These are phyloP conservation scores for Pangasius larnaudii DNA, from an alignment of 2,797 vertebrate species.

Conservation along the genomic window DNA sequence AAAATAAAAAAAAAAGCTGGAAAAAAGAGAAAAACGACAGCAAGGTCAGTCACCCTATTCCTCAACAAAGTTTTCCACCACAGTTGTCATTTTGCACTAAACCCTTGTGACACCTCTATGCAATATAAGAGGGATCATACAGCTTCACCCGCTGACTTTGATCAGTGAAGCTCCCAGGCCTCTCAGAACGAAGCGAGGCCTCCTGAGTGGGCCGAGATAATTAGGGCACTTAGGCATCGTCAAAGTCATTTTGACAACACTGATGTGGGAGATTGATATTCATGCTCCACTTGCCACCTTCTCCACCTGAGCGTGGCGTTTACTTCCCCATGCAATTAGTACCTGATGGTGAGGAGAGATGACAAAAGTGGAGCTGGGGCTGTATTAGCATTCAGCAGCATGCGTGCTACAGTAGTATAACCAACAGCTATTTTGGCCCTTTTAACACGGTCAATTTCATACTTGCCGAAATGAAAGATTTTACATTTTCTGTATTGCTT, in stretches of 20 bases:
- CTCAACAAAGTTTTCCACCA: slow-evolving; percentile 8
- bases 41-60: slow-evolving; percentile 15
- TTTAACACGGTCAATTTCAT: slow-evolving; percentile 48
- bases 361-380: slow-evolving; percentile 37
- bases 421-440: slow-evolving; percentile 39
- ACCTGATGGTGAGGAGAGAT: slow-evolving; percentile 64
- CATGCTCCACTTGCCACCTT: slow-evolving; percentile 78
- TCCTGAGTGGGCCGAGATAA: slow-evolving; percentile 65
- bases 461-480: slow-evolving; percentile 21
- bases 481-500: slow-evolving; percentile 18
- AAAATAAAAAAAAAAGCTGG: not conserved
- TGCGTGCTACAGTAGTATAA: slow-evolving; percentile 6
- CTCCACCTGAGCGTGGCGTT: slow-evolving; percentile 78
- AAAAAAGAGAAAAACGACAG: slow-evolving; percentile 16
- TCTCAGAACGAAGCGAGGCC: slow-evolving; percentile 42
- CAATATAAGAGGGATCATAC: slow-evolving; percentile 46
- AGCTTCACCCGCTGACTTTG: slow-evolving; percentile 62
- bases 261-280: slow-evolving; percentile 84
- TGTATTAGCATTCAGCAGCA: slow-evolving; percentile 43
- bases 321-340: slow-evolving; percentile 81
- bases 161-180: slow-evolving; percentile 57
- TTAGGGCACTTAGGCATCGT: slow-evolving; percentile 71
- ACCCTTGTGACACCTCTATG: slow-evolving; percentile 20
- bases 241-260: slow-evolving; percentile 81
- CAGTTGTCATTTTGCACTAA: slow-evolving; percentile 30